Evolutionary conservation across 1,140 invertebrate species (phyloP), one percentile per base, ranked within the genome.

Genomic region (Cotesia typhae): DNA sequence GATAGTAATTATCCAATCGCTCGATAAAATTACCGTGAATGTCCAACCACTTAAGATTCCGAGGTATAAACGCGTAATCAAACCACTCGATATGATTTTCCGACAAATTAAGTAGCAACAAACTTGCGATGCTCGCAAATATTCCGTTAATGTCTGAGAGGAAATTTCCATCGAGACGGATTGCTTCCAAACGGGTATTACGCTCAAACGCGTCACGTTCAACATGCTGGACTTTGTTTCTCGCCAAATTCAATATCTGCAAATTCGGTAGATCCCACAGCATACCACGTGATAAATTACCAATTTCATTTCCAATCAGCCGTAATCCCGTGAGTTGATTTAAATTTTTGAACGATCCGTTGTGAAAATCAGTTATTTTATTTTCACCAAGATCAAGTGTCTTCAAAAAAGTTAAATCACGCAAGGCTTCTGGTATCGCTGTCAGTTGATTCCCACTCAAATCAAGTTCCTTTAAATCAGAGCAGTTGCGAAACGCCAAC

Each of bases 31-130:
- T 96, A 52, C 93, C 91, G 81, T 95, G 94, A 76, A 96, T 92
- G 82, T 96, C 95, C 79, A 96, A 87, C 94, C 94, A 96, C 84
- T 96, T 95, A 59, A 96, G 87, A 83, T 94, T 95, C 59, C 90
- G 91, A 7, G 95, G 95, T 73, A 96, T 92, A 82, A 95, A 94
- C 12, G 94, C 94, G 82, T 95, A 96, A 83, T 96, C 95, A 81
- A 96, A 96, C 93, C 94, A 95, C 59, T 94, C 91, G 79, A 97
- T 87, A 88, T 95, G 93, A 88, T 97, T 96, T 85, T 95, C 93
- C 1, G 94, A 95, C n/a, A 96, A 88, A 84, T 97, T 96, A 51
- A 97, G 86, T 91, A 95, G 93, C 76, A 96, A 84, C 37, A 97
- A 88, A 73, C 92, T 94, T 0, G 92, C 89, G 6, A 96, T 85